A percentile compares a stretch with the other conserved stretches of the same genome.
Evolutionary conservation across 2,797 vertebrate genomes (phyloP).

Genomic region (Schizopygopsis pylzovi): DNA sequence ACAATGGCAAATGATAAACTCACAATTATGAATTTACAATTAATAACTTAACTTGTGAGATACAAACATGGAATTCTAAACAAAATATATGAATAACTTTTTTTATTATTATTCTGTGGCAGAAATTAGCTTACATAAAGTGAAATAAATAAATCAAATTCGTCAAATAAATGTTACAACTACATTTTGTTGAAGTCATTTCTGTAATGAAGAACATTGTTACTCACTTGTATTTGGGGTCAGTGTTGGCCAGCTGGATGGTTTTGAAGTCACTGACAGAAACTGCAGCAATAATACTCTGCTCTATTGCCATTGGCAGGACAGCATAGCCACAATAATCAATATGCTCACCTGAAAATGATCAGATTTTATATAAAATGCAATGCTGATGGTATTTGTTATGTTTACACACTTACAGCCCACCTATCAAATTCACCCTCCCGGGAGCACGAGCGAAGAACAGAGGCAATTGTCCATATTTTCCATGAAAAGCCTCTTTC

Average conservation of each 20-base stretch:
- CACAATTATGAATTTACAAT: neutral
- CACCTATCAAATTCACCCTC: conserved; percentile 98
- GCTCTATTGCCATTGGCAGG: conserved; percentile 97
- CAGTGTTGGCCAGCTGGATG: conserved; percentile 87
- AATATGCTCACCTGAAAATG: conserved; percentile 90
- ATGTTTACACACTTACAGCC: conserved; percentile 24
- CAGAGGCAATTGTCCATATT: conserved; percentile 86
- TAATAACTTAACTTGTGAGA: neutral
- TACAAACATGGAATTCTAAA: too few species aligned
- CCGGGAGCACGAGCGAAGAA: conserved; percentile 95
- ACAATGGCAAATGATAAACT: neutral
- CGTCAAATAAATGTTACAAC: too few species aligned
- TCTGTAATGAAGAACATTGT: neutral
- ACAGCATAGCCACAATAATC: conserved; percentile 98
- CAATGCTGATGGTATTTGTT: neutral
- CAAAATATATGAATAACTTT: too few species aligned
- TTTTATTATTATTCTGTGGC: neutral
- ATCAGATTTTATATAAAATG: conserved; percentile 34
- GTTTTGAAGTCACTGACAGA: conserved; percentile 80
- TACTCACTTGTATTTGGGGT: conserved; percentile 86
- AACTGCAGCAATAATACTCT: conserved; percentile 91
- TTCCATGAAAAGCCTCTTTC: conserved; percentile 85
- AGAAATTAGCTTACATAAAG: neutral
- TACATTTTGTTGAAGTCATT: neutral
- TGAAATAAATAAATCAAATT: neutral